Percentiles rank a stretch among this genome's conserved stretches.
Conservation (phyloP, 2,888 invertebrate species). For the Petrolisthes manimaculis region DNA sequence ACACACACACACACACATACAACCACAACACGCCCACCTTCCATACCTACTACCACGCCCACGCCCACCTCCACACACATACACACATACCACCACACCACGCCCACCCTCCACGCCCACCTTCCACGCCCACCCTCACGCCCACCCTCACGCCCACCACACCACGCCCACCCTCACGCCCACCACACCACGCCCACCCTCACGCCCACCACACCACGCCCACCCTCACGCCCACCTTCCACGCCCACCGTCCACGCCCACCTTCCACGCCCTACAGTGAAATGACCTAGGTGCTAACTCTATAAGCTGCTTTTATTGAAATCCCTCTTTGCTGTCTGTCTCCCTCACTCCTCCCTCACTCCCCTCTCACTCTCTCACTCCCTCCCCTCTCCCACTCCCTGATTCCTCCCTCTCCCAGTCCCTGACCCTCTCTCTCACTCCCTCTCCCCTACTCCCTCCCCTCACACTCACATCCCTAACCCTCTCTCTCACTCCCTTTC, state of each 20-base stretch:
- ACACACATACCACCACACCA: neutral
- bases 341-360: neutral
- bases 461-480: neutral
- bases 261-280: neutral
- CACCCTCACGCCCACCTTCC: too few relatives aligned
- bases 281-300: constrained; percentile 5
- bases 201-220: neutral
- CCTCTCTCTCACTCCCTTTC: too few relatives aligned
- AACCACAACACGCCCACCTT: neutral
- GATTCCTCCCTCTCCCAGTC: neutral
- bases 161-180: too few relatives aligned
- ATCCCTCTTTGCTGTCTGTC: constrained; percentile 8
- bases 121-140: neutral
- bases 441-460: neutral
- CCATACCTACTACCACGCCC: neutral
- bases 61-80: neutral
- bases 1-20: neutral
- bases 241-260: too few relatives aligned
- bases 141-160: too few relatives aligned
- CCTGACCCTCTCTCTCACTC: neutral
- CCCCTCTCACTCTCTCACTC: constrained; percentile 1
- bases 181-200: neutral
- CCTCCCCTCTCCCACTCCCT: neutral
- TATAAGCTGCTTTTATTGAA: constrained; percentile 5
- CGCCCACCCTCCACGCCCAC: neutral